Percentiles rank a stretch among this genome's conserved stretches.
Conservation (phyloP, 2,113 vertebrate species). For the Dicrurus megarhynchus region DNA sequence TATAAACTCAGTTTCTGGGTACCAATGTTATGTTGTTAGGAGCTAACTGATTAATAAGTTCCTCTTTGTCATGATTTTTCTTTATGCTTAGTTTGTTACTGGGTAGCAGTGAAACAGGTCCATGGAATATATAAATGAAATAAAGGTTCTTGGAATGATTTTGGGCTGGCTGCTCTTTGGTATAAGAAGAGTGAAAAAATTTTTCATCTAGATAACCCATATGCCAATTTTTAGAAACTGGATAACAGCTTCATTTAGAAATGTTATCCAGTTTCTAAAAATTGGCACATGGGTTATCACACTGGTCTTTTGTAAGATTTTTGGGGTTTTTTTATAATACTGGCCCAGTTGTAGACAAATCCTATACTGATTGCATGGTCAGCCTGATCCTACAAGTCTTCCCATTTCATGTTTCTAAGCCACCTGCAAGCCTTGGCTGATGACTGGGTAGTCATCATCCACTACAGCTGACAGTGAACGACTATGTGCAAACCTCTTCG, state of each 20-base stretch:
- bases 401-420: background rate
- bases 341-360: background rate
- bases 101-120: background rate
- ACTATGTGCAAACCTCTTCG: background rate
- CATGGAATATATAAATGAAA: background rate
- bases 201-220: no score
- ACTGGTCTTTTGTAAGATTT: background rate
- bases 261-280: background rate
- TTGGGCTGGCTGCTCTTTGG: background rate
- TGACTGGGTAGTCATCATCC: background rate
- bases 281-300: background rate
- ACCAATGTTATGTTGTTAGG: background rate
- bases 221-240: no score
- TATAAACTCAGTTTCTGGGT: background rate
- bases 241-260: no score
- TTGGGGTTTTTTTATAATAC: background rate
- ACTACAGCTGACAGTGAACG: rapidly evolving
- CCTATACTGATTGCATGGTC: background rate
- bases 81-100: background rate
- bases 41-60: background rate
- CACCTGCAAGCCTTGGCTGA: background rate
- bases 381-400: background rate
- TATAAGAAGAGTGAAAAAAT: background rate
- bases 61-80: background rate
- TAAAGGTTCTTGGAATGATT: background rate